These are phyloP conservation scores for Catocala fraxini DNA, from an alignment of 2,888 invertebrate species.

Conservation along the genomic window DNA sequence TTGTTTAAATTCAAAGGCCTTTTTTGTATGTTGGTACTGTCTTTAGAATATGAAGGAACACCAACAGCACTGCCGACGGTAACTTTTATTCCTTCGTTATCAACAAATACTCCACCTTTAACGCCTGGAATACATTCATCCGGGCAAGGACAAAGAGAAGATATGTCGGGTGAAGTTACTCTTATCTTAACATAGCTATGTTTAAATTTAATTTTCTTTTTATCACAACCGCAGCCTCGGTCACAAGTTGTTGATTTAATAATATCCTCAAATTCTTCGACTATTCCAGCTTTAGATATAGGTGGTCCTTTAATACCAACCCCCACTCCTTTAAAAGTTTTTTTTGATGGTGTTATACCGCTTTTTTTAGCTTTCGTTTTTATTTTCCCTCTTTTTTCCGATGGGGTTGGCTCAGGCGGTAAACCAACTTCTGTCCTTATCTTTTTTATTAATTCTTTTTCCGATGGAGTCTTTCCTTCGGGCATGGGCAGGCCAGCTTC, in stretches of 20 bases:
- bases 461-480: conserved; percentile 62
- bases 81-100: conserved; percentile 74
- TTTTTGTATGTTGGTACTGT: neutral
- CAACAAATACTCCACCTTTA: conserved; percentile 67
- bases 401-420: conserved; percentile 54
- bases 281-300: conserved; percentile 48
- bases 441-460: conserved; percentile 60
- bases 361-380: conserved; percentile 57
- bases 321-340: conserved; percentile 27
- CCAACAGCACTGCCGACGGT: conserved; percentile 69
- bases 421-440: conserved; percentile 50
- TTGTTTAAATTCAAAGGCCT: too few species aligned
- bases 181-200: conserved; percentile 75
- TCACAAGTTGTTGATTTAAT: conserved; percentile 71
- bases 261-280: conserved; percentile 66
- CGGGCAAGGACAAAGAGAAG: conserved; percentile 70
- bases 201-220: conserved; percentile 76
- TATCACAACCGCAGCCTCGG: conserved; percentile 72
- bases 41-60: conserved; percentile 51
- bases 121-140: conserved; percentile 71
- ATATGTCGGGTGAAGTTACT: conserved; percentile 75
- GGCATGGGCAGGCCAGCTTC: conserved; percentile 63
- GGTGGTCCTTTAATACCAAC: conserved; percentile 31
- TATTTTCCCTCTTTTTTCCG: conserved; percentile 58
- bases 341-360: too few species aligned